A percentile compares a stretch with the other conserved stretches of the same genome.
Evolutionary conservation across 2,888 invertebrate species (phyloP).

Genomic region (Stramonita haemastoma): DNA sequence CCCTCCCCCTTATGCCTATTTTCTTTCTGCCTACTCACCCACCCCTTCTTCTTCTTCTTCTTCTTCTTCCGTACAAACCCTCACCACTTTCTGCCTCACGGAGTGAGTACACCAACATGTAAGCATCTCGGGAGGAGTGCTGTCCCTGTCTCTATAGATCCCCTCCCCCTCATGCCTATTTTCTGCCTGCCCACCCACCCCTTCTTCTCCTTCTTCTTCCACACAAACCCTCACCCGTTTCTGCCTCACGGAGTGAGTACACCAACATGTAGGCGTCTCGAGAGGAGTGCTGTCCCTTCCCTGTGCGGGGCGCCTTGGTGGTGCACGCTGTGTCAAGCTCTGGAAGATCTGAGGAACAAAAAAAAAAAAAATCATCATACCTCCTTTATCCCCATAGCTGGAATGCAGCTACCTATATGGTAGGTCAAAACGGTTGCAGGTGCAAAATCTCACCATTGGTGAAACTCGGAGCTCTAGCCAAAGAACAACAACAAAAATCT

Average conservation of each 20-base stretch:
- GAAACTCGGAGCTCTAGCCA: too few species aligned
- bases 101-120: slow-evolving; percentile 82
- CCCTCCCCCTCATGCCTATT: too few species aligned
- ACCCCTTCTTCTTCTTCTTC: too few species aligned
- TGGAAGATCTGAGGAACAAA: slow-evolving; percentile 33
- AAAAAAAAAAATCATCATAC: too few species aligned
- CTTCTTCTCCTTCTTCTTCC: too few species aligned
- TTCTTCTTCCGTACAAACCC: slow-evolving; percentile 64
- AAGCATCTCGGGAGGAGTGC: slow-evolving; percentile 81
- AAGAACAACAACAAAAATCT: too few species aligned
- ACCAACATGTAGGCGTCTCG: slow-evolving; percentile 84
- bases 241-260: slow-evolving; percentile 76
- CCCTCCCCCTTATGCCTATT: too few species aligned
- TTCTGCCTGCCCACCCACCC: too few species aligned
- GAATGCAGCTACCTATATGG: too few species aligned
- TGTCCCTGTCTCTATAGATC: slow-evolving; percentile 66
- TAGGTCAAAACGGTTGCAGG: too few species aligned
- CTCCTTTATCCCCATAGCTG: too few species aligned
- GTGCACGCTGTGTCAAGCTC: slow-evolving; percentile 28
- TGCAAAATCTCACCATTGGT: too few species aligned
- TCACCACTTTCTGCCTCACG: slow-evolving; percentile 15
- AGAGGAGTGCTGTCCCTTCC: slow-evolving; percentile 79
- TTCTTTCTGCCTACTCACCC: neutral
- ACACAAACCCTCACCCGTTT: neutral
- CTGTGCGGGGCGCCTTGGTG: slow-evolving; percentile 49